Evolutionary conservation across 2,888 invertebrate species (phyloP), one percentile per base, ranked within the genome.

Genomic region (Tipula confusa): DNA sequence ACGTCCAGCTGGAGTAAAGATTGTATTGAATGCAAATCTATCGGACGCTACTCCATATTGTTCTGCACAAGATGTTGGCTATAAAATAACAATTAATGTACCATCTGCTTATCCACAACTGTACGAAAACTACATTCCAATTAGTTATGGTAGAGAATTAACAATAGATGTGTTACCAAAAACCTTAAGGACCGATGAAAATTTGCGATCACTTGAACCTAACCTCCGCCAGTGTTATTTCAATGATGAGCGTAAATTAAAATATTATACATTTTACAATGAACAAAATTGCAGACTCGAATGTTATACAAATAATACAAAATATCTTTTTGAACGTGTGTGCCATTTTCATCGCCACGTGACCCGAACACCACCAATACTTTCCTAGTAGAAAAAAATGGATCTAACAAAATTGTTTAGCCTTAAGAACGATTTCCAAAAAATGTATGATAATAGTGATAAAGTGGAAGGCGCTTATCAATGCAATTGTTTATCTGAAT

Each of bases 1-100:
- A 15, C 3, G 5, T 1, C 15, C 18, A 5, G 0, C 1, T 43
- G 43, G 87, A 88, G 89, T 88, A 85, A 85, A 86, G 15, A 15
- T 43, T 15, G 64, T 64, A 9, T 18, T 64, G 24, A 24, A 24
- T 24, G 64, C 64, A n/a, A 24, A 64, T 64, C 2, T 64, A 0
- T 2, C 64, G 24, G 64, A 64, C 11, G 24, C 2, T 9, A 24
- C 64, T 9, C 24, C 64, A 64, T 24, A 13, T 24, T 64, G 64
- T 64, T 24, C 2, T 64, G 24, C 64, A 7, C 24, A 3, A 18
- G 11, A 24, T 24, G 24, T 64, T 9, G 64, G 64, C 0, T 64
- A 64, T 9, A 64, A 64, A 24, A 24, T 64, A 1, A 9, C 9
- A 24, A 11, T 64, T 9, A 18, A 64, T 64, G 18, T 24, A 7